Evolutionary conservation across 1,140 invertebrate species (phyloP), one percentile per base, ranked within the genome.

Genomic region (Wasmannia auropunctata): DNA sequence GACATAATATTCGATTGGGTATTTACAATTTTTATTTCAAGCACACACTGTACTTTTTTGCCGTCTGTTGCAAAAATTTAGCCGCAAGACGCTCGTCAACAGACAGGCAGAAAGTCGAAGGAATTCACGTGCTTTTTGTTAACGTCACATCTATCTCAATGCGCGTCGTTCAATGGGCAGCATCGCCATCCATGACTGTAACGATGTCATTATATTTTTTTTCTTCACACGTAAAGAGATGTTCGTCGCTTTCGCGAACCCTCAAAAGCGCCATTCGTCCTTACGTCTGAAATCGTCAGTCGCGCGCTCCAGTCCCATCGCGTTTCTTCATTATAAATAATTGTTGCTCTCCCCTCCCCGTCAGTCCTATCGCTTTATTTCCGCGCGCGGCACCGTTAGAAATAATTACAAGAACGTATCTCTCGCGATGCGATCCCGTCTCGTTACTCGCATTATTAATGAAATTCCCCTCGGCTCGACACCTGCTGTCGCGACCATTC

Each of bases 371-470:
- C 62, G 67, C 51, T 34, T 43, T 74, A 72, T 83, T 19, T 58
- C 28, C 22, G 58, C 34, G 43, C 22, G 58, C 34, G 43, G 63
- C 37, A 19, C 19, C 43, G 46, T 31, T 46, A 49, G 22, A 7
- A 86, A 81, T 86, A 86, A 86, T 86, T 86, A 81, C 51, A 49
- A 67, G 56, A 81, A 70, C 65, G 40, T 49, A 67, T 70, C 63
- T 81, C 76, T 67, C 40, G 40, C 25, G 31, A 28, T 43, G 37
- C 60, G n/a, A 19, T 54, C 28, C 25, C 63, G 60, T 86, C 63
- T 49, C 76, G 46, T 65, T 86, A 81, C 85, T 81, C 40, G 84
- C 28, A 80, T 86, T 86, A 86, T 86, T 86, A 86, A 86, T 86
- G 85, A 86, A 80, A 81, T 80, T 81, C 19, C 28, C 37, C 43